These are phyloP conservation scores for Plutomurus gul DNA, from an alignment of 1,140 invertebrate species.

Conservation along the genomic window DNA sequence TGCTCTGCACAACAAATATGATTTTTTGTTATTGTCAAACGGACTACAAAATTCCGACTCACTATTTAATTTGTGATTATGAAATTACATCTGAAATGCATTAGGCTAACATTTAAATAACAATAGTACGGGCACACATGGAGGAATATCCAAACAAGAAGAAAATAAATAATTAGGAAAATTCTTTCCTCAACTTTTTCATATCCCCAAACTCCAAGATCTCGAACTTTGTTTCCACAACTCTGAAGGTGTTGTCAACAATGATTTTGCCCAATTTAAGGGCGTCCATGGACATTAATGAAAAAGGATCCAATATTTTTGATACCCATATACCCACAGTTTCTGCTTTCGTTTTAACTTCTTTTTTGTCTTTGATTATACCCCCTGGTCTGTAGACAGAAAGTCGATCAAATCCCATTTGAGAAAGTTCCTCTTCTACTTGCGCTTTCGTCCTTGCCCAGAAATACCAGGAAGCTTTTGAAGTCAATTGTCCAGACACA, in stretches of 20 bases:
- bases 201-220: background rate
- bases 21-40: too few species aligned
- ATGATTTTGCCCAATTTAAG: background rate
- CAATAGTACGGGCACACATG: too few species aligned
- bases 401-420: constrained; percentile 55
- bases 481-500: constrained; percentile 58
- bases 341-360: background rate
- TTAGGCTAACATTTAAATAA: too few species aligned
- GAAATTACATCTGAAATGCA: too few species aligned
- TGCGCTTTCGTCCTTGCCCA: constrained; percentile 57
- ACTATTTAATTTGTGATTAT: too few species aligned
- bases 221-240: background rate
- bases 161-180: too few species aligned
- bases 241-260: background rate
- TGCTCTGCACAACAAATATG: too few species aligned
- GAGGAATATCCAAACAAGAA: too few species aligned
- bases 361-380: background rate
- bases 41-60: too few species aligned
- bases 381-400: constrained; percentile 56
- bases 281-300: background rate
- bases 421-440: constrained; percentile 56
- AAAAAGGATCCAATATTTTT: background rate
- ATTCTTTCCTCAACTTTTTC: background rate
- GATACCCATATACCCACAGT: background rate
- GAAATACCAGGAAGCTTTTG: constrained; percentile 55